Conservation (phyloP, 2,888 invertebrate genomes). For the Cantharis flavilabris region DNA sequence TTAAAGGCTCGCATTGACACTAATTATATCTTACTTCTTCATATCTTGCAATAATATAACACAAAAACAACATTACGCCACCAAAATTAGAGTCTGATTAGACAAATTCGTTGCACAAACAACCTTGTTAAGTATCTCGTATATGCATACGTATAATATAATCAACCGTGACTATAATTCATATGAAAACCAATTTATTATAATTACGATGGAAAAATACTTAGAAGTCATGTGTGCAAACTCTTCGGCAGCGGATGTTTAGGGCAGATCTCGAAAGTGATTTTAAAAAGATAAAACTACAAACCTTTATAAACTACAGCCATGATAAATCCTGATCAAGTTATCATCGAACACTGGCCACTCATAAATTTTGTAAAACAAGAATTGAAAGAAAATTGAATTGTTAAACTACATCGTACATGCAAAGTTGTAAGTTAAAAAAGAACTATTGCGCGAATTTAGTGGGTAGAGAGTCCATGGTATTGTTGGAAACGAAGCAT, state of each 20-base stretch:
- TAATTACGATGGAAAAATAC: neutral
- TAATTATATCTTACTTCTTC: neutral
- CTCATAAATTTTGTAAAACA: neutral
- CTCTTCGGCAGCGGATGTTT: neutral
- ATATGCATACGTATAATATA: neutral
- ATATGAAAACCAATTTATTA: neutral
- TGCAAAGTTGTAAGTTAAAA: neutral
- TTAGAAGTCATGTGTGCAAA: neutral
- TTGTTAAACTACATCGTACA: neutral
- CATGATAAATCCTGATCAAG: slow-evolving; percentile 33
- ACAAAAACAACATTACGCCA: neutral
- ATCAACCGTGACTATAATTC: neutral
- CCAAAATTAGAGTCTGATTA: slow-evolving; percentile 4
- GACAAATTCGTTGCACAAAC: neutral
- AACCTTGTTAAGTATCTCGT: neutral
- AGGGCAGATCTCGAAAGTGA: neutral
- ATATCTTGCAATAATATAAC: neutral
- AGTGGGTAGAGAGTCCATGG: slow-evolving; percentile 47
- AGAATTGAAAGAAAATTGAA: neutral
- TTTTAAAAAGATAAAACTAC: slow-evolving; percentile 16
- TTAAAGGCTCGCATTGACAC: neutral
- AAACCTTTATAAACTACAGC: slow-evolving; percentile 49
- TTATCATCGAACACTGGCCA: neutral
- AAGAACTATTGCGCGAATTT: neutral
- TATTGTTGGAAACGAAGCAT: slow-evolving; percentile 57